Evolutionary conservation across 1,140 invertebrate genomes (phyloP).

Genomic region (Drosophila athabasca): DNA sequence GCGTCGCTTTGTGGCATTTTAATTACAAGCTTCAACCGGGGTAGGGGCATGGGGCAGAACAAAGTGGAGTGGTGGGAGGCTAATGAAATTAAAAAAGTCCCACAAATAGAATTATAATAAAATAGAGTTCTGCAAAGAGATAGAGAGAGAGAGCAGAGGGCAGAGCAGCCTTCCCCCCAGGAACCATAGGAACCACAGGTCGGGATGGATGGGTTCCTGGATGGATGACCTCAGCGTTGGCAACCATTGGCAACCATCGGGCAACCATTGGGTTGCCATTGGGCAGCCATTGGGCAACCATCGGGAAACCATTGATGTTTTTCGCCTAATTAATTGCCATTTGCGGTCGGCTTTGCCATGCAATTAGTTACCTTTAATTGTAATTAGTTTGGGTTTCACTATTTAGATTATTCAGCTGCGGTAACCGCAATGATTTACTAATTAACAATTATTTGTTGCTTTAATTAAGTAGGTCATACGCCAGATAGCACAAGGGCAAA

Average conservation of each 20-base stretch:
- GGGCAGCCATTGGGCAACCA: neutral
- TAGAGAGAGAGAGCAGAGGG: no score
- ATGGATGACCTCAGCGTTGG: slow-evolving; percentile 32
- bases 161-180: slow-evolving; percentile 37
- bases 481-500: no score
- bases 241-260: no score
- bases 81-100: slow-evolving; percentile 79
- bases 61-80: slow-evolving; percentile 15
- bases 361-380: slow-evolving; percentile 72
- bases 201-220: no score
- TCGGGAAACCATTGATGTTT: slow-evolving; percentile 37
- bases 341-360: slow-evolving; percentile 55
- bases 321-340: slow-evolving; percentile 68
- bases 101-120: slow-evolving; percentile 78
- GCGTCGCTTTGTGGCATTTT: slow-evolving; percentile 75
- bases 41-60: neutral
- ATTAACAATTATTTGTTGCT: slow-evolving; percentile 47
- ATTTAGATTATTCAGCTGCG: slow-evolving; percentile 49
- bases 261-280: slow-evolving; percentile 10
- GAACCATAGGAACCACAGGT: slow-evolving; percentile 1
- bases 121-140: slow-evolving; percentile 56
- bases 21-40: slow-evolving; percentile 61
- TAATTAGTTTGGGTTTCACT: slow-evolving; percentile 68
- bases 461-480: slow-evolving; percentile 35
- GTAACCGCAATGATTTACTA: slow-evolving; percentile 52